Base-by-base conservation (phyloP, 2,797 vertebrate genomes). In the Spheniscus humboldti region DNA sequence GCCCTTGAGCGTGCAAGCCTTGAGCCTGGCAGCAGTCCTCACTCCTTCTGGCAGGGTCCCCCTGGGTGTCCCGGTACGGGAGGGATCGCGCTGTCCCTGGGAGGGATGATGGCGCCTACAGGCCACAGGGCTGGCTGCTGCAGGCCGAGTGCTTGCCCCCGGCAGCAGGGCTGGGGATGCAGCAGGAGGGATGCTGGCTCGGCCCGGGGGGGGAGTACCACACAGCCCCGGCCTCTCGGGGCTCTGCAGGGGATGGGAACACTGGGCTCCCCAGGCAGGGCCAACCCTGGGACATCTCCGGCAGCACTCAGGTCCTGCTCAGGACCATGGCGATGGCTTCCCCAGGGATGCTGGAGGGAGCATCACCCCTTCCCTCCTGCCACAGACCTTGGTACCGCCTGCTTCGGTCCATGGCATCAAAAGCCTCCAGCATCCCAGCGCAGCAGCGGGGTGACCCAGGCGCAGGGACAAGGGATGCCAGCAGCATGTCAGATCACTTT, bases 41-140 rank as follows among this genome's bases (percentile, higher is more conserved):
- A 3, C 30, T 67, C 33, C 41, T 62, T 28, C 31, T 52, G 78
- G 63, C n/a, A 43, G 75, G 18, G n/a, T 43, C 13, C 24, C 24
- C 45, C 7, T 0, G 2, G 24, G 9, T 27, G 35, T 45, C 81
- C 31, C 0, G 0, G 52, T 19, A 62, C 7, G 23, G 41, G 20
- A 35, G 31, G n/a, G 28, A 78, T 20, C 0, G 0, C 0, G 0
- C 68, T 74, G 60, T 56, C n/a, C 37, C 28, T 24, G 35, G 37
- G 23, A 74, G n/a, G 27, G n/a, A 78, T 1, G 3, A 11, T 1
- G n/a, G 60, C 31, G 31, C n/a, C 31, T 56, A 27, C 60, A 73
- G 69, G 30, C 37, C 59, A 9, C 48, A n/a, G 43, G 35, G 41
- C 30, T 68, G 74, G 6, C 37, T 60, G 39, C 53, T 67, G 74